Conservation (phyloP, 2,797 vertebrate genomes). For the Trachops cirrhosus region DNA sequence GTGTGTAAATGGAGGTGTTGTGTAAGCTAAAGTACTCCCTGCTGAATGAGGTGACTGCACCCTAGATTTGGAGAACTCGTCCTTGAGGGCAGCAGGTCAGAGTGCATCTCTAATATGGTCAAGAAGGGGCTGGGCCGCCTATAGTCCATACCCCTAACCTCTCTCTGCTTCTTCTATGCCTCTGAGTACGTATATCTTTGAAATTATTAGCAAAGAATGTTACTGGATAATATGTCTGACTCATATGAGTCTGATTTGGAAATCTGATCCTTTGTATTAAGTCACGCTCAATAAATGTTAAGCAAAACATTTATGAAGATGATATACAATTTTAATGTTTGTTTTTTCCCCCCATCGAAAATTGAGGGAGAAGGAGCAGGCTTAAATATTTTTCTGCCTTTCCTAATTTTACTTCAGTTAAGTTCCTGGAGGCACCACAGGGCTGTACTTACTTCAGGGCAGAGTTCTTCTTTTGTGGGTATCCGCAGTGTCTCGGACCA, state of each 20-base stretch:
- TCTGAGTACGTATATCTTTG: neutral
- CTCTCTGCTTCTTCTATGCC: neutral
- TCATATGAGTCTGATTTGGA: conserved; percentile 5
- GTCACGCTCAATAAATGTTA: conserved; percentile 21
- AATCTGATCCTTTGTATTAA: conserved; percentile 23
- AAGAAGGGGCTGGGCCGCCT: neutral
- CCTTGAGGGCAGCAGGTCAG: neutral
- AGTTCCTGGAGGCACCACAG: neutral
- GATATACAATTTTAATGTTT: conserved; percentile 27
- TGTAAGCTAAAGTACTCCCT: neutral
- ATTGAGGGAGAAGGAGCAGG: neutral
- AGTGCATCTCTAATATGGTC: neutral
- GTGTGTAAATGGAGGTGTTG: conserved; percentile 10
- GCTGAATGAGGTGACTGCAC: neutral
- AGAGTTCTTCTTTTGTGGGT: conserved; percentile 8
- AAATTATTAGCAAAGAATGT: neutral
- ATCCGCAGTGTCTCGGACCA: neutral
- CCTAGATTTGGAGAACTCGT: neutral
- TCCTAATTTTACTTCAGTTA: conserved; percentile 45
- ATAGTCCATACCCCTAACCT: neutral
- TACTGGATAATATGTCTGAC: neutral
- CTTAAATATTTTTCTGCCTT: conserved; percentile 42
- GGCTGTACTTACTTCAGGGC: conserved; percentile 26
- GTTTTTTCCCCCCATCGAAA: neutral
- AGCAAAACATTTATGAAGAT: conserved; percentile 37